phyloP scores from a whole-genome alignment of 2,113 vertebrate genomes.

The zebrafish (Danio rerio) region DNA sequence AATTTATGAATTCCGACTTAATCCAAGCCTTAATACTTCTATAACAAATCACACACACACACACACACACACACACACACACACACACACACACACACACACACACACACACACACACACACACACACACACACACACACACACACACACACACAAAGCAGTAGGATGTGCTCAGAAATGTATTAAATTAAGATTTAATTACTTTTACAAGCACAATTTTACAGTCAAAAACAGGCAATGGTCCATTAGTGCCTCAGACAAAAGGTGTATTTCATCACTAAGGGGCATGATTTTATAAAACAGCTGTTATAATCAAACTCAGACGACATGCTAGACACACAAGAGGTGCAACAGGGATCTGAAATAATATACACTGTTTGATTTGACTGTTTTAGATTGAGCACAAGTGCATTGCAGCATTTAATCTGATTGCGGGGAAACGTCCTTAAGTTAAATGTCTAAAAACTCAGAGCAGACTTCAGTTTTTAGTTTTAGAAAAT shows the following conservation, averaged over 20 bases:
- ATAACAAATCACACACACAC: too few species aligned
- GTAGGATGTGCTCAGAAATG: constrained; percentile 72
- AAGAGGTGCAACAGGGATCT: neutral
- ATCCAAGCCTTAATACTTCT: too few species aligned
- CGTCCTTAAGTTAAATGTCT: constrained; percentile 24
- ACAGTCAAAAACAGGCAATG: constrained; percentile 78
- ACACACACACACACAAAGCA: constrained; percentile 30
- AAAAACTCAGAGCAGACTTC: neutral
- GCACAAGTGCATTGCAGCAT: constrained; percentile 7
- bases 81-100: too few species aligned
- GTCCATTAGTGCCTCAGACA: constrained; percentile 79
- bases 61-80: too few species aligned
- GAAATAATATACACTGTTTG: neutral
- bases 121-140: neutral
- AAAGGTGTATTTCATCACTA: constrained; percentile 72
- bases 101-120: too few species aligned
- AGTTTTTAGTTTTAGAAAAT: constrained; percentile 3
- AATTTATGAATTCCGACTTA: too few species aligned
- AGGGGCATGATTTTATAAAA: constrained; percentile 63
- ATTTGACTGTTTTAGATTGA: neutral
- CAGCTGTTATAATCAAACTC: constrained; percentile 50
- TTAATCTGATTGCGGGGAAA: neutral
- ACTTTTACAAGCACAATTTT: constrained; percentile 79
- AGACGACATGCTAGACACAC: constrained; percentile 62
- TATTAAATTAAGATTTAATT: constrained; percentile 83